Conservation (phyloP, 2,113 vertebrate species). For the Poicephalus meyeri region DNA sequence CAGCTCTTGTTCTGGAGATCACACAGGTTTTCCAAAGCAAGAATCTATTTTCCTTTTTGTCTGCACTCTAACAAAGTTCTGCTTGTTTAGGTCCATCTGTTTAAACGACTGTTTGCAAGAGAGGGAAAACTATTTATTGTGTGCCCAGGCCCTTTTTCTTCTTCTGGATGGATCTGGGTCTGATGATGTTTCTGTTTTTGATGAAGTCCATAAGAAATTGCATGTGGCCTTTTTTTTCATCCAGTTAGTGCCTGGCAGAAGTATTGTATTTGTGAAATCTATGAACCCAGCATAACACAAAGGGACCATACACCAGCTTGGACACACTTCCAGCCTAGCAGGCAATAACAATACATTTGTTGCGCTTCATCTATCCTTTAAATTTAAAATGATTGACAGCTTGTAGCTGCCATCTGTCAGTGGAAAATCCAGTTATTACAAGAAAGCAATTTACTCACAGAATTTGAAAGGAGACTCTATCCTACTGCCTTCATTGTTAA, state of each 20-base stretch:
- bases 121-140: accelerated
- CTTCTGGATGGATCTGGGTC: not conserved
- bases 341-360: constrained; percentile 34
- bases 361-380: constrained; percentile 4
- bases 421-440: constrained; percentile 38
- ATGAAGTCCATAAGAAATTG: not conserved
- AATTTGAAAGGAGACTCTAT: constrained; percentile 1
- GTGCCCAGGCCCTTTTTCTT: not conserved
- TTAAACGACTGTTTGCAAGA: not conserved
- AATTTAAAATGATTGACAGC: constrained; percentile 52
- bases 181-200: not conserved
- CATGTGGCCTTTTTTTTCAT: not conserved
- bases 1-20: not conserved
- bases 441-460: constrained; percentile 43
- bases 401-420: constrained; percentile 55
- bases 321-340: constrained; percentile 13
- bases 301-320: not conserved
- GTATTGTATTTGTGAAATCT: not conserved
- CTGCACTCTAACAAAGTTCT: not conserved
- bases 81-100: not conserved
- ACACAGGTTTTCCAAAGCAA: not conserved
- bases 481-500: not conserved
- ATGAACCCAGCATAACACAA: not conserved
- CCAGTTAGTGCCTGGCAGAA: not conserved
- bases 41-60: not conserved